Evolutionary conservation across 2,113 vertebrate genomes (phyloP), one percentile per base, ranked within the genome.

Genomic region (Menura novaehollandiae): DNA sequence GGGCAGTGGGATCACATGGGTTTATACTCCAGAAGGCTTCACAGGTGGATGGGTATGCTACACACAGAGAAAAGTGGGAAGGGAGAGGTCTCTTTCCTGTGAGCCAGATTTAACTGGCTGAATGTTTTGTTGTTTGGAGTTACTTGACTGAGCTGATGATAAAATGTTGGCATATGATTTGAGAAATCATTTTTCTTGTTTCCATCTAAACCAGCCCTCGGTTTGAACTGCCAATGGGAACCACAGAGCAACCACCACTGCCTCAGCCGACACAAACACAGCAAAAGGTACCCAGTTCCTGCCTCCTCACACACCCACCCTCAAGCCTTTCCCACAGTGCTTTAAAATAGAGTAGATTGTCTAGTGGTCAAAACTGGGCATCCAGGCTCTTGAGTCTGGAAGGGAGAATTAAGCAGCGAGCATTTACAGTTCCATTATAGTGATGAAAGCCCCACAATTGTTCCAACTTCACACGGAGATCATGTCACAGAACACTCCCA

Each of bases 221-320:
- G 20, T 99, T 99, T 98, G 99, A 99, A 96, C 97, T 99, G 93
- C 99, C 99, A 7, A 99, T 99, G 99, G 99, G 99, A 96, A 98
- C 99, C 12, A 98, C 98, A 37, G 99, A 99, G 93, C 99, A 99
- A 96, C 99, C 99, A 80, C 99, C 99, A 60, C 97, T 99, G 58
- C 99, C 98, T 27, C 98, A 98, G 71, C 99, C 99, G 90, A 97
- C 95, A 21, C 99, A 98, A 96, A 98, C 98, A 76, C 99, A 99
- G 62, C 96, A 98, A 95, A 99, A 99, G 98, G 99, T 99, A 98
- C 90, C 71, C 55, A 21, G 13, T 49, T 64, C 53, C 63, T 59
- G 76, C 63, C 37, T 79, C 46, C 82, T 26, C 35, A 2, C 37
- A 23, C 10, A 18, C 49, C 46, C 35, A 13, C 43, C 22, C 75